Percentiles rank a stretch among this genome's conserved stretches.
Evolutionary conservation across 2,888 invertebrate species (phyloP).

Genomic region (Byasa hedistus): DNA sequence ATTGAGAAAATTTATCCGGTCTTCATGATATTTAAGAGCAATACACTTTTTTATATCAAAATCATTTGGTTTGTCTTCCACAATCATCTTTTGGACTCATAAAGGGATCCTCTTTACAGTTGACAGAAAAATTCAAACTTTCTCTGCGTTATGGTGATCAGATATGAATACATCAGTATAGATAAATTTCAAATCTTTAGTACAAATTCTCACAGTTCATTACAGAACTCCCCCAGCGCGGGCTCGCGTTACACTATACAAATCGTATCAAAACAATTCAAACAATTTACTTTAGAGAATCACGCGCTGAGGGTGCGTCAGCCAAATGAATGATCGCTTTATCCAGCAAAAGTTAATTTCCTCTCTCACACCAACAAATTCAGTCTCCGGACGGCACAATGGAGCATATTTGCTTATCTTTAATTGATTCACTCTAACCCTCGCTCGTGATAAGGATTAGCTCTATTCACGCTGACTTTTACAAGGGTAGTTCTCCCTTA

Average conservation of each 20-base stretch:
- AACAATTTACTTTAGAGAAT: slow-evolving; percentile 52
- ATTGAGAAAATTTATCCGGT: no score
- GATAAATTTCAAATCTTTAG: no score
- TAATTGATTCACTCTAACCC: slow-evolving; percentile 79
- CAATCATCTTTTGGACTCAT: no score
- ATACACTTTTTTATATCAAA: no score
- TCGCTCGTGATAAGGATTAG: slow-evolving; percentile 74
- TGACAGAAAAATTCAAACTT: no score
- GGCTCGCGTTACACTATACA: slow-evolving; percentile 25
- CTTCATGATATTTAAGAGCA: no score
- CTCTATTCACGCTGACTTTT: slow-evolving; percentile 78
- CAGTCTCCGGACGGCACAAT: slow-evolving; percentile 61
- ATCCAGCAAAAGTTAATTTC: slow-evolving; percentile 74
- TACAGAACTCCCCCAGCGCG: not conserved
- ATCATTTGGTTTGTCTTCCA: no score
- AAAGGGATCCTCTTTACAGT: no score
- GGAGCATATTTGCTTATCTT: slow-evolving; percentile 78
- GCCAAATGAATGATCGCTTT: slow-evolving; percentile 66
- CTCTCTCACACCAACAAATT: slow-evolving; percentile 73
- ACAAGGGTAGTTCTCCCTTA: slow-evolving; percentile 74
- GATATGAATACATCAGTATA: no score
- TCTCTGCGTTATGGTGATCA: no score
- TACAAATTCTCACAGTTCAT: slow-evolving; percentile 5
- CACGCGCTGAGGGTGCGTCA: slow-evolving; percentile 55
- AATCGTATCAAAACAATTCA: slow-evolving; percentile 45